These are phyloP conservation scores for Eupithecia dodoneata DNA, from an alignment of 2,888 invertebrate genomes.

Conservation along the genomic window DNA sequence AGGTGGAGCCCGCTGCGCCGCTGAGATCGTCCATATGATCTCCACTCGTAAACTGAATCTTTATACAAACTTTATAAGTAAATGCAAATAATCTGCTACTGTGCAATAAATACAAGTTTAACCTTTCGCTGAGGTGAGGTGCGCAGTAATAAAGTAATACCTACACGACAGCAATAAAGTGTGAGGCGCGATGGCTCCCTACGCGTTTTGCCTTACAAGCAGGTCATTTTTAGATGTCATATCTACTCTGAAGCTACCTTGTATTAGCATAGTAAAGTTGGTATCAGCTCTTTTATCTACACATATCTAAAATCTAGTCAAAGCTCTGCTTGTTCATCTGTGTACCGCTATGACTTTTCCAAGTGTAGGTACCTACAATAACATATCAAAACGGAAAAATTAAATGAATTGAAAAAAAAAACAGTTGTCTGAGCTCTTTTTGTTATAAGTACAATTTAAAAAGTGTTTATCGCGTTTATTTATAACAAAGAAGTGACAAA, in stretches of 20 bases:
- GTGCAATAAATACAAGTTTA: neutral
- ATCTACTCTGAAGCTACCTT: neutral
- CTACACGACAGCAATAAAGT: slow-evolving; percentile 3
- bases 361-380: no score
- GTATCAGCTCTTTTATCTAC: neutral
- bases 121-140: slow-evolving; percentile 1
- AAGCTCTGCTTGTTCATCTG: no score
- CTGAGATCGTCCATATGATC: neutral
- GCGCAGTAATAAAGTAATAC: neutral
- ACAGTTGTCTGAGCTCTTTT: no score
- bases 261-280: neutral
- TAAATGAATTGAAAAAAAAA: no score
- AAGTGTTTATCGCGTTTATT: no score
- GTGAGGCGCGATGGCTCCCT: neutral
- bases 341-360: no score
- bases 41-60: neutral
- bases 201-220: neutral
- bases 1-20: neutral
- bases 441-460: no score
- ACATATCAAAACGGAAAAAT: no score
- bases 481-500: no score
- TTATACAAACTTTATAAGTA: neutral
- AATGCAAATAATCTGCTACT: neutral
- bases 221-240: neutral
- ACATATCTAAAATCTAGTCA: no score